Conservation (phyloP, 2,797 vertebrate species). For the Gadopsis bispinosus region DNA sequence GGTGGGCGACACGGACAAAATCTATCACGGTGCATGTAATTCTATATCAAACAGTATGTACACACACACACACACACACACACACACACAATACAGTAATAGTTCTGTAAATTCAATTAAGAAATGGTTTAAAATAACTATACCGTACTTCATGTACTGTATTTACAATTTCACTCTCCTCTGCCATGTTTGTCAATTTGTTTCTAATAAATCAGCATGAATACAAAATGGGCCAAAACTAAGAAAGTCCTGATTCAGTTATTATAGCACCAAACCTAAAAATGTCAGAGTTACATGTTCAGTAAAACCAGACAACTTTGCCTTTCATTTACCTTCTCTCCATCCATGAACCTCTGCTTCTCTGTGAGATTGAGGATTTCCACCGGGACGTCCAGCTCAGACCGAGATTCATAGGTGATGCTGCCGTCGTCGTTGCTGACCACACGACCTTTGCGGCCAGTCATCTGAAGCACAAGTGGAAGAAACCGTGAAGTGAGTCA, state of each 20-base stretch:
- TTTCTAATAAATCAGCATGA: too few species aligned
- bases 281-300: not conserved
- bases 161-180: too few species aligned
- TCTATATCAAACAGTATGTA: too few species aligned
- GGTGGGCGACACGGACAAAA: too few species aligned
- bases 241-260: not conserved
- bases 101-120: too few species aligned
- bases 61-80: too few species aligned
- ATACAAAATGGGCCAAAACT: too few species aligned
- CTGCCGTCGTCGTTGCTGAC: conserved; percentile 98
- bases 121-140: too few species aligned
- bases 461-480: conserved; percentile 88
- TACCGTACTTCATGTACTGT: too few species aligned
- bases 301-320: not conserved
- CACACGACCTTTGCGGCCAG: conserved; percentile 95
- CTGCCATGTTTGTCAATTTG: too few species aligned
- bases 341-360: conserved; percentile 99
- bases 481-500: not conserved
- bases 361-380: conserved; percentile 98
- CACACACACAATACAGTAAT: too few species aligned
- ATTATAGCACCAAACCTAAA: not conserved
- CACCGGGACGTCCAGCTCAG: conserved; percentile 96
- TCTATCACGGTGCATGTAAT: too few species aligned
- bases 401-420: conserved; percentile 96
- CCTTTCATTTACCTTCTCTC: conserved; percentile 91